Base-by-base conservation (phyloP, 2,888 invertebrate genomes). In the Xestobium rufovillosum region DNA sequence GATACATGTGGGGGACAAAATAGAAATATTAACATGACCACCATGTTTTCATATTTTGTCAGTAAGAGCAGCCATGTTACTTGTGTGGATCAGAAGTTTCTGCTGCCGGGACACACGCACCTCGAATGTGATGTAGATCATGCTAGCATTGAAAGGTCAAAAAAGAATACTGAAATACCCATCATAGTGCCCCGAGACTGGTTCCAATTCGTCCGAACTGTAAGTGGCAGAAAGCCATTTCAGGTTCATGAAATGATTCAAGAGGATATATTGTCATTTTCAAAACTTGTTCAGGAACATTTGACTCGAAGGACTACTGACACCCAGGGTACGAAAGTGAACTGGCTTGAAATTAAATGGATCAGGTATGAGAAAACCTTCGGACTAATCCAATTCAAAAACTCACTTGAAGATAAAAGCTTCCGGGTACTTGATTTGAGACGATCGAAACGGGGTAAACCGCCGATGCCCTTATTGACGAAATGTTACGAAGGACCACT, bases 1-100 rank as follows among this genome's bases (percentile, higher is more conserved):
- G 47, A 47, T 23, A 42, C 43, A 39, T 48, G 47, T 42, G 47
- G 46, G 3, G 49, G 44, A 10, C 49, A 49, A 42, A 49, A 50
- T 32, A 41, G 44, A 31, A 46, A 49, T 25, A 44, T 43, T 14
- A 43, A 39, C 28, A 42, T 49, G 37, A 34, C 43, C 30, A 33
- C 32, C 25, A 47, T 50, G 48, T 42, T 49, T 32, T 26, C 41
- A 14, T 38, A 38, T 31, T 26, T 19, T 19, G 23, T n/a, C 23
- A 19, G 23, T 19, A 19, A 19, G 23, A 19, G 23, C 23, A 19
- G 23, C 23, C 23, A 19, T n/a, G n/a, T 8, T 19, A 19, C 23
- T 8, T 19, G 23, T n/a, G 39, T 48, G 4, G 41, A 49, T 31
- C 45, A 46, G 26, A 49, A 47, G 34, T 49, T 44, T 36, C 15